These are phyloP conservation scores for Druon quercuslanigerum DNA, from an alignment of 1,140 invertebrate genomes.

Conservation along the genomic window DNA sequence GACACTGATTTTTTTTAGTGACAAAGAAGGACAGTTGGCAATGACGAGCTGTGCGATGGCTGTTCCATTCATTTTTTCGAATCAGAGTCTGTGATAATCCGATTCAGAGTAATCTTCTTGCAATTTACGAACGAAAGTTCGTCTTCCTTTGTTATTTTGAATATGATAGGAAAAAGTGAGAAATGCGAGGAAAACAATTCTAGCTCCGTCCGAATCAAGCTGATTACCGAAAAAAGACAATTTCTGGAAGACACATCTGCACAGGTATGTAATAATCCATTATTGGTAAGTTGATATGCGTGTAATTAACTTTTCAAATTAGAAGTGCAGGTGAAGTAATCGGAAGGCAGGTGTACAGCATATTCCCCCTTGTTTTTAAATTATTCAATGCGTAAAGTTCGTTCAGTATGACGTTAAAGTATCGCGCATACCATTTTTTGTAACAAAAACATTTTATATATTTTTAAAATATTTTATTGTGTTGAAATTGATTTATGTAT, in stretches of 20 bases:
- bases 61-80: not conserved
- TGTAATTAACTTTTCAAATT: not conserved
- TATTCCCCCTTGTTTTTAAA: too few species aligned
- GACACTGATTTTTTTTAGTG: not conserved
- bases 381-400: too few species aligned
- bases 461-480: too few species aligned
- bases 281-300: slow-evolving; percentile 22
- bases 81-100: not conserved
- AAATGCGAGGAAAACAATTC: slow-evolving; percentile 44
- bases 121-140: not conserved
- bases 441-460: too few species aligned
- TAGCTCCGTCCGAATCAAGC: slow-evolving; percentile 55
- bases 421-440: too few species aligned
- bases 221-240: slow-evolving; percentile 64
- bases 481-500: too few species aligned
- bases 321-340: not conserved
- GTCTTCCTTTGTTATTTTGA: slow-evolving; percentile 28
- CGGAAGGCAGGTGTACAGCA: too few species aligned
- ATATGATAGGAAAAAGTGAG: slow-evolving; percentile 64
- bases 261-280: slow-evolving; percentile 51
- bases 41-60: not conserved
- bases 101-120: not conserved
- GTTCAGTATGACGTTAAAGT: too few species aligned
- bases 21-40: not conserved
- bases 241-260: slow-evolving; percentile 59